These are phyloP conservation scores for Picus viridis DNA, from an alignment of 2,797 vertebrate genomes.

Conservation along the genomic window DNA sequence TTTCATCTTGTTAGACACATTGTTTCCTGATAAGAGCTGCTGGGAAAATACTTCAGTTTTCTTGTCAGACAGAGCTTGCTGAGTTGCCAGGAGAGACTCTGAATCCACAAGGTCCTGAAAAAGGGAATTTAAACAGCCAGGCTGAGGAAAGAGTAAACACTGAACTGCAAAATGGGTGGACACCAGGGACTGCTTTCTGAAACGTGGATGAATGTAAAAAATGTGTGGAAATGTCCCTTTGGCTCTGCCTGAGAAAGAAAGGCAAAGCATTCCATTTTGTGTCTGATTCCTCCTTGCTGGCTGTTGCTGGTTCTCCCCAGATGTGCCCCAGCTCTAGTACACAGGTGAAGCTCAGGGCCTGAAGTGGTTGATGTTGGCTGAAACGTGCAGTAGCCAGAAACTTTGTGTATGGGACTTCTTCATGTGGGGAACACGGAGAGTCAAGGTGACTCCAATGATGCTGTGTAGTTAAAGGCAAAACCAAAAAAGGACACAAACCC, in stretches of 20 bases:
- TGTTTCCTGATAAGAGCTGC: slow-evolving; percentile 75
- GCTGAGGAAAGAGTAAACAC: background rate
- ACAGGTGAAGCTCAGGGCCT: background rate
- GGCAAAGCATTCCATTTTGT: background rate
- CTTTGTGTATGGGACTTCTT: rapidly evolving
- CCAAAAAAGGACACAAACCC: background rate
- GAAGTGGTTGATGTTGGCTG: background rate
- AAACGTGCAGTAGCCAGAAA: background rate
- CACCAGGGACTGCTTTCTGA: background rate
- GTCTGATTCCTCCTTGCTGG: background rate
- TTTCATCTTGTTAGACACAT: slow-evolving; percentile 74
- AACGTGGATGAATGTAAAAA: background rate
- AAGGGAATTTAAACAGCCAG: background rate
- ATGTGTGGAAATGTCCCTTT: background rate
- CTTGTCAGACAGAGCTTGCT: slow-evolving; percentile 44
- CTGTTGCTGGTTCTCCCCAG: background rate
- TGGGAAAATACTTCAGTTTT: slow-evolving; percentile 72
- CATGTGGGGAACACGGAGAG: background rate
- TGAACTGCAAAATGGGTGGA: background rate
- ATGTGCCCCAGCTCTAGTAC: rapidly evolving
- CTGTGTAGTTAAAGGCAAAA: background rate
- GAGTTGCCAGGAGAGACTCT: slow-evolving; percentile 48
- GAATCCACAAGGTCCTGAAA: slow-evolving; percentile 31
- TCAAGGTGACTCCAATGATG: background rate
- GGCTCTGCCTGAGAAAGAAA: background rate